phyloP scores from a whole-genome alignment of 2,797 vertebrate genomes.

The Halcyon badia region DNA sequence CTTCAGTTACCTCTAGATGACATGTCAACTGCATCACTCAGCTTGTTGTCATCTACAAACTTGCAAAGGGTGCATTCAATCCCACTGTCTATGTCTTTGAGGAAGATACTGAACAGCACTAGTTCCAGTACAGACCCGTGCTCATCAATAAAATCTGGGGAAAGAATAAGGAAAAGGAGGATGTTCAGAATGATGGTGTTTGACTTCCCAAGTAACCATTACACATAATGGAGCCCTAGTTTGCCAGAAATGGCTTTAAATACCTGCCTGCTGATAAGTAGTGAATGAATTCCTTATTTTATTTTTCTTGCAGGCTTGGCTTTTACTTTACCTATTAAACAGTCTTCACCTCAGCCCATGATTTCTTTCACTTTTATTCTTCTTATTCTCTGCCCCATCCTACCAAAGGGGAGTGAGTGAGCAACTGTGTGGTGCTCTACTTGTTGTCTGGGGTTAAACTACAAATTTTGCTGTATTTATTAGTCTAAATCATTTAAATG shows the following conservation, averaged over 20 bases:
- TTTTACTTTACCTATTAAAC: neutral
- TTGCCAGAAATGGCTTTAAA: neutral
- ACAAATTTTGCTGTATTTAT: neutral
- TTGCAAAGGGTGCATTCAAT: fast-evolving
- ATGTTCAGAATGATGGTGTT: fast-evolving
- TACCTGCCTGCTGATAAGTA: neutral
- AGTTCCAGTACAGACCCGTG: fast-evolving
- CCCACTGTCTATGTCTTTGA: neutral
- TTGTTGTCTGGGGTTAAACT: neutral
- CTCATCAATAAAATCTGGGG: neutral
- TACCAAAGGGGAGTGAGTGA: neutral
- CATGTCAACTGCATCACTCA: fast-evolving
- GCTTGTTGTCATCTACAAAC: neutral
- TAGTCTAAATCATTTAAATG: neutral
- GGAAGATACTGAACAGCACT: neutral
- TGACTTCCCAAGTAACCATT: neutral
- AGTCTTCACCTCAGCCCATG: neutral
- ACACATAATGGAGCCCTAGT: neutral
- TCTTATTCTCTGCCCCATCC: neutral
- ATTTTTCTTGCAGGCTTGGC: fast-evolving
- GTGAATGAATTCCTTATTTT: neutral
- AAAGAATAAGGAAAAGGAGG: neutral
- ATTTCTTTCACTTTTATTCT: neutral
- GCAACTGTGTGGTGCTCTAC: neutral
- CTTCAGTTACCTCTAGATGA: no score